Base-by-base conservation (phyloP, 2,113 vertebrate genomes). In the Panurus biarmicus region DNA sequence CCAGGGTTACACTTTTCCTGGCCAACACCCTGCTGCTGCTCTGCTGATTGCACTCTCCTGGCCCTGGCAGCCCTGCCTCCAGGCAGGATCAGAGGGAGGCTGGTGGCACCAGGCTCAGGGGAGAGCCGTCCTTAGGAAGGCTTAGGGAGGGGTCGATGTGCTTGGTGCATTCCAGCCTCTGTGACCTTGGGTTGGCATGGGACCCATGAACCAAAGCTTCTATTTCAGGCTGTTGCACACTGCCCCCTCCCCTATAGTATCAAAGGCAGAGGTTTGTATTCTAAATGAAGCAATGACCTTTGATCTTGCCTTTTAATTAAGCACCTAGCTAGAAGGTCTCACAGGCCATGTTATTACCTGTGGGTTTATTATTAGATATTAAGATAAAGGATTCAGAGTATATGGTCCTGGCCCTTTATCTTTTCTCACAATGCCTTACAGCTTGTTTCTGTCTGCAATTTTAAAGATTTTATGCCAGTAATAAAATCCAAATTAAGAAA, bases 221-320 rank as follows among this genome's bases (percentile, higher is more conserved):
- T 64, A 53, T 74, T 90, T 80, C 78, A 88, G 57, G n/a, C 40
- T 89, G 17, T 17, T 74, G 85, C 92, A 83, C 31, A 29, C 29
- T 85, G 28, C 7, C n/a, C 45, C 69, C 20, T 87, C 75, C 78
- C 40, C 85, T 45, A 45, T 0, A 33, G 56, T 64, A 87, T 74
- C 82, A 91, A 94, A 95, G 67, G 53, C 17, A 73, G 48, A 94
- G 51, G 80, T 88, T 61, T 91, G 67, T 91, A 64, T 88, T 91
- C 75, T 94, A 81, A 95, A 94, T 80, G 87, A 95, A 86, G 50
- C n/a, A 71, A 67, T 60, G 87, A 93, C 71, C 92, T 95, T 95
- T 94, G 94, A 75, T 75, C 94, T 89, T 74, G 54, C 16, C 85
- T 96, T 96, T 94, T 91, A 95, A 95, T 97, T 93, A 96, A 93